Conservation (phyloP, 2,113 vertebrate genomes). For the Neotragus moschatus region DNA sequence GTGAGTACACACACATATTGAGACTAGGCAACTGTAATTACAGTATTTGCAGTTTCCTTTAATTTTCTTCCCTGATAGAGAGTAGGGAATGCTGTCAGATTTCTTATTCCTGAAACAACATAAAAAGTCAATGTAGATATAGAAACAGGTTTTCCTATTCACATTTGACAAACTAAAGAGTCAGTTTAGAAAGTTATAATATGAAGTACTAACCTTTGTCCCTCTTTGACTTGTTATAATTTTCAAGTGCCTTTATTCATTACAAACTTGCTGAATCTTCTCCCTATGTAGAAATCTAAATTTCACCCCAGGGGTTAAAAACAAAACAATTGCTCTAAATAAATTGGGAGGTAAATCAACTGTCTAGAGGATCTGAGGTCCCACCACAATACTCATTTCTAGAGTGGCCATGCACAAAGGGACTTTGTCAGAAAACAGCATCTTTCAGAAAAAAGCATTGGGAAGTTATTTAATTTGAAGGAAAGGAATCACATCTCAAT, state of each 20-base stretch:
- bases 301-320: background rate
- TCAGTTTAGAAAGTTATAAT: background rate
- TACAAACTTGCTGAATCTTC: background rate
- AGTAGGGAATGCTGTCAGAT: background rate
- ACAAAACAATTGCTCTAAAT: background rate
- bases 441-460: slow-evolving; percentile 37
- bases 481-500: slow-evolving; percentile 60
- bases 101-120: background rate
- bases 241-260: slow-evolving; percentile 26
- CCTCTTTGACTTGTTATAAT: background rate
- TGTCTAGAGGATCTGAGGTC: background rate
- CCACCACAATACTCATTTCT: background rate
- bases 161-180: background rate
- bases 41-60: accelerated
- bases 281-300: background rate
- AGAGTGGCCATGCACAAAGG: slow-evolving; percentile 48
- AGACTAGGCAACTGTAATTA: background rate
- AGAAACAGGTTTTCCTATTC: background rate
- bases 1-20: too few relatives aligned
- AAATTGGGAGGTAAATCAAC: slow-evolving; percentile 47
- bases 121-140: background rate
- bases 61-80: background rate
- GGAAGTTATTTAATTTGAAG: slow-evolving; percentile 65
- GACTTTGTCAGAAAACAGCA: slow-evolving; percentile 53
- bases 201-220: background rate